Conservation (phyloP, 2,888 invertebrate genomes). For the Alloplasta piceator region DNA sequence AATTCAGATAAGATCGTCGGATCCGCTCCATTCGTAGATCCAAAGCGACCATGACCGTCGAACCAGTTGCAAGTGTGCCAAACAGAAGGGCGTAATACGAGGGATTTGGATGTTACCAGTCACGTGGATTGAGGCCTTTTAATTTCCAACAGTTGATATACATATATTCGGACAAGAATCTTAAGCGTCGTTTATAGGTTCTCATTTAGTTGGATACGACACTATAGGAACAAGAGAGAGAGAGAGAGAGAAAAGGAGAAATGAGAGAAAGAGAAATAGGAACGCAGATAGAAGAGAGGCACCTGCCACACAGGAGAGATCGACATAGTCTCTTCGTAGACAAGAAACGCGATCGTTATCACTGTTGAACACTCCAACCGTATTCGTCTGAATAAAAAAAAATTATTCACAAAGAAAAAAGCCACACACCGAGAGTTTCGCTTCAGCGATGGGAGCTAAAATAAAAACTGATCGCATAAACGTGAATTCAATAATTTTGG, state of each 20-base stretch:
- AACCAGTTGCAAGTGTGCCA: too few species aligned
- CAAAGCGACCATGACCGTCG: background rate
- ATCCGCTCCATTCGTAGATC: constrained; percentile 28
- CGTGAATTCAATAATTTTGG: too few species aligned
- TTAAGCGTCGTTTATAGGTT: constrained; percentile 28
- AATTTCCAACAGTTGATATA: too few species aligned
- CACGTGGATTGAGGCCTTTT: too few species aligned
- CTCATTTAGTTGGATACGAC: constrained; percentile 8
- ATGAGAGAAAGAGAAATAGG: background rate
- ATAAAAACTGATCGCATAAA: too few species aligned
- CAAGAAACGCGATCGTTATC: constrained; percentile 51
- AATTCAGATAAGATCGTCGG: constrained; percentile 45
- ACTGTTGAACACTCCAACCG: constrained; percentile 39
- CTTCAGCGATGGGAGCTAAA: too few species aligned
- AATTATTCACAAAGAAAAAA: constrained; percentile 17
- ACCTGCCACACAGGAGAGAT: constrained; percentile 52
- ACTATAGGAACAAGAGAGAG: background rate
- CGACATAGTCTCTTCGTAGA: constrained; percentile 18
- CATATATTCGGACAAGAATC: background rate
- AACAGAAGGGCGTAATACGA: too few species aligned
- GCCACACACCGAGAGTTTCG: constrained; percentile 1
- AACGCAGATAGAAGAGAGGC: constrained; percentile 20
- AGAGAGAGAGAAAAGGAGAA: background rate
- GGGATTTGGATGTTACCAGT: too few species aligned
- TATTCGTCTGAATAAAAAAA: constrained; percentile 12